Evolutionary conservation across 2,113 vertebrate genomes (phyloP).

Genomic region (Oenanthe melanoleuca): DNA sequence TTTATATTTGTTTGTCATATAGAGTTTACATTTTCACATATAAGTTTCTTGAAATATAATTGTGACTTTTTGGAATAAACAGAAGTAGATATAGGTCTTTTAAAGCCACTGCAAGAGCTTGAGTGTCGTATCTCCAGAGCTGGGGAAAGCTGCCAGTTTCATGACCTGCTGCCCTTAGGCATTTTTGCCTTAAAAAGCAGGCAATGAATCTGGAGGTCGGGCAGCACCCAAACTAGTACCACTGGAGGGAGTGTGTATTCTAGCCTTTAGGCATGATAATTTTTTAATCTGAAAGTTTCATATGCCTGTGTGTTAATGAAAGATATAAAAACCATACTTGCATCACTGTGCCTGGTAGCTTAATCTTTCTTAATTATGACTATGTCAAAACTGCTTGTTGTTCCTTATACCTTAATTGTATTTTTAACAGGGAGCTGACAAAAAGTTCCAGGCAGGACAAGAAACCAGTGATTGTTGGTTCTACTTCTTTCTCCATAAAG

Average conservation of each 20-base stretch:
- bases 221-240: not conserved
- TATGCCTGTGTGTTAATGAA: not conserved
- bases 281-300: not conserved
- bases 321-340: not conserved
- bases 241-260: not conserved
- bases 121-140: not conserved
- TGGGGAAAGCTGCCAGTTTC: not conserved
- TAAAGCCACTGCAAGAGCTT: not conserved
- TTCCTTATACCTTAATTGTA: not conserved
- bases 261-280: accelerated
- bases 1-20: not conserved
- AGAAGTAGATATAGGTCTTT: not conserved
- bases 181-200: not conserved
- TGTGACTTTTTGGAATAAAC: not conserved
- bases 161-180: not conserved
- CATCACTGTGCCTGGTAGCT: not conserved
- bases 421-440: not conserved
- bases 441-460: not conserved
- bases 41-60: not conserved
- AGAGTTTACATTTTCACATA: not conserved
- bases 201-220: accelerated
- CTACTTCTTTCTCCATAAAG: not conserved
- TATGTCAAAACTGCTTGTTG: not conserved
- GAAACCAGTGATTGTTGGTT: not conserved
- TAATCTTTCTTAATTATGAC: not conserved